Percentiles rank a stretch among this genome's conserved stretches.
phyloP scores from a whole-genome alignment of 1,140 invertebrate genomes.

The Caenorhabditis briggsae region DNA sequence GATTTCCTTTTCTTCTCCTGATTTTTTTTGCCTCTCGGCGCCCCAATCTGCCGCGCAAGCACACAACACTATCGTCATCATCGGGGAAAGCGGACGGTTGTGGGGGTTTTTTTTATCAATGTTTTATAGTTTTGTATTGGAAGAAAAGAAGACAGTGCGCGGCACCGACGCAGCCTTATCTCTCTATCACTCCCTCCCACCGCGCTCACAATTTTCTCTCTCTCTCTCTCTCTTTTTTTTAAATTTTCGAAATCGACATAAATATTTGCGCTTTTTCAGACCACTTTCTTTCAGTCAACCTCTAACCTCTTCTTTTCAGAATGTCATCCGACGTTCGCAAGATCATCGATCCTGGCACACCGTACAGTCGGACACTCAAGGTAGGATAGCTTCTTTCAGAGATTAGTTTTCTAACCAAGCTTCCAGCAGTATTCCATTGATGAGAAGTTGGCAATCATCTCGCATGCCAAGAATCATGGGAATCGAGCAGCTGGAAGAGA shows the following conservation, averaged over 20 bases:
- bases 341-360: neutral
- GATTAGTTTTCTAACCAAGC: neutral
- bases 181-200: neutral
- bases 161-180: neutral
- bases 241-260: neutral
- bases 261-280: neutral
- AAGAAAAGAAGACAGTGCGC: neutral
- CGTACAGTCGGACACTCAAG: slow-evolving; percentile 5
- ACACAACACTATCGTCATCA: slow-evolving; percentile 23
- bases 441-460: slow-evolving; percentile 74
- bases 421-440: slow-evolving; percentile 74
- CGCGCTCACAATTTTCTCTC: neutral
- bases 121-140: slow-evolving; percentile 40
- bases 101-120: slow-evolving; percentile 26
- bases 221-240: neutral
- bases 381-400: neutral
- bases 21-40: neutral
- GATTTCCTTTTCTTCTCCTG: too few relatives aligned
- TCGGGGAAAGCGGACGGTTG: neutral
- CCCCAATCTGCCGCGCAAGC: neutral
- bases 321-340: slow-evolving; percentile 47
- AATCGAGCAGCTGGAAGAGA: slow-evolving; percentile 75
- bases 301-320: neutral
- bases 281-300: neutral
- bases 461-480: slow-evolving; percentile 76